Percentiles rank a stretch among this genome's conserved stretches.
phyloP scores from a whole-genome alignment of 2,888 invertebrate genomes.

The Drosophila vallismaia region DNA sequence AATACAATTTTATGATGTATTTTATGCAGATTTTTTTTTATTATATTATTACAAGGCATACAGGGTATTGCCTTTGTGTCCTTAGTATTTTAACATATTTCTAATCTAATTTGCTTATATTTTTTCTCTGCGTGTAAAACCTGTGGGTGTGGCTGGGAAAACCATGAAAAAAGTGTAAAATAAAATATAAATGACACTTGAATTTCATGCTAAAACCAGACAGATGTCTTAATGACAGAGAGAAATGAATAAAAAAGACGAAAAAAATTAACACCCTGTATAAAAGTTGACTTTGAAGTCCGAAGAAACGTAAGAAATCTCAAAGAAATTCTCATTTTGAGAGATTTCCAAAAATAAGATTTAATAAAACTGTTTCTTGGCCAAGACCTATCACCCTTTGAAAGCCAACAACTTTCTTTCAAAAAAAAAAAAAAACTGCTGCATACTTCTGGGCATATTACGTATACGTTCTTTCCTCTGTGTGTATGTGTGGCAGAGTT shows the following conservation, averaged over 20 bases:
- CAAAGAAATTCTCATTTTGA: background rate
- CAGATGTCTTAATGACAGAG: too few relatives aligned
- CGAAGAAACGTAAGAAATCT: background rate
- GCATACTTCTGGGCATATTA: constrained; percentile 65
- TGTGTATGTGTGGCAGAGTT: constrained; percentile 41
- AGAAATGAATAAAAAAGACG: too few relatives aligned
- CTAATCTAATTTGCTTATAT: background rate
- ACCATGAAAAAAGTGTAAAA: constrained; percentile 43
- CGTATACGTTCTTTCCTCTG: constrained; percentile 26
- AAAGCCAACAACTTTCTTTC: background rate
- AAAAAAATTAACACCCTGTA: constrained; percentile 1
- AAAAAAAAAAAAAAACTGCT: constrained; percentile 46
- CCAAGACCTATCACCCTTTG: too few relatives aligned
- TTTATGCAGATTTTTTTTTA: background rate
- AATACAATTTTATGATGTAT: background rate
- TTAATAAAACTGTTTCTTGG: background rate
- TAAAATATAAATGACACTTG: constrained; percentile 70
- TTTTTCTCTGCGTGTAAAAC: background rate
- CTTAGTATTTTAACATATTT: too few relatives aligned
- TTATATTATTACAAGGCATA: background rate
- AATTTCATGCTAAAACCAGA: constrained; percentile 56
- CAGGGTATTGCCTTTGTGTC: too few relatives aligned
- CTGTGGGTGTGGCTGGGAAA: constrained; percentile 28
- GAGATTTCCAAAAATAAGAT: background rate
- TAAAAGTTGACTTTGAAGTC: too few relatives aligned